Conservation (phyloP, 2,113 vertebrate genomes). For the Lasiurus cinereus region DNA sequence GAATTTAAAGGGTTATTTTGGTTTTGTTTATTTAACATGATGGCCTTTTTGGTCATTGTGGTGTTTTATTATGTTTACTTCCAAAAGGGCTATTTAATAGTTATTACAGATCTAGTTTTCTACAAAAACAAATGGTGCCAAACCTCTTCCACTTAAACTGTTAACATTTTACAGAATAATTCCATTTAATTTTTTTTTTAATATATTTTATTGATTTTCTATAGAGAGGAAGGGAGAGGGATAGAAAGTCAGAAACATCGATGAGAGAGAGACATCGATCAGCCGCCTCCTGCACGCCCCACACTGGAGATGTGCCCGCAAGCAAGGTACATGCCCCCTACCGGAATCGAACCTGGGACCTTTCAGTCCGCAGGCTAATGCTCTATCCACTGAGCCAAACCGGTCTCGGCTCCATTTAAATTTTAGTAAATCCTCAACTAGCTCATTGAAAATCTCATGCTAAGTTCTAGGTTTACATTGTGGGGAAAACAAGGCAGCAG, state of each 20-base stretch:
- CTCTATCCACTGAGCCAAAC: no score
- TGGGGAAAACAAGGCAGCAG: background rate
- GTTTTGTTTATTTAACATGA: background rate
- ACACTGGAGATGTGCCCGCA: no score
- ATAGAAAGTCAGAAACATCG: no score
- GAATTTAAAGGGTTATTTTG: background rate
- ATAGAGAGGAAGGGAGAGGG: no score
- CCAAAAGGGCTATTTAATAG: background rate
- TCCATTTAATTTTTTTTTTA: background rate
- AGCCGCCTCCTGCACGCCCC: no score
- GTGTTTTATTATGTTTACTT: background rate
- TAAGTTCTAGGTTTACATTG: background rate
- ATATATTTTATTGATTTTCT: no score
- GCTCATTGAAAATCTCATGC: background rate
- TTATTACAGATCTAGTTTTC: slow-evolving; percentile 18
- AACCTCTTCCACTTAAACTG: background rate
- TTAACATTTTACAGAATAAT: background rate
- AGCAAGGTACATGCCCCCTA: no score
- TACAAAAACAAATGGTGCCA: background rate
- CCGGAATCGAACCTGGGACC: no score
- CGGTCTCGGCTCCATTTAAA: background rate
- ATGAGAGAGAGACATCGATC: no score
- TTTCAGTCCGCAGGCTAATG: no score
- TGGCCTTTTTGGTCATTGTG: background rate
- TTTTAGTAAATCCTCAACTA: background rate